Evolutionary conservation across 2,113 vertebrate genomes (phyloP), one percentile per base, ranked within the genome.

Genomic region (Mesocricetus auratus): DNA sequence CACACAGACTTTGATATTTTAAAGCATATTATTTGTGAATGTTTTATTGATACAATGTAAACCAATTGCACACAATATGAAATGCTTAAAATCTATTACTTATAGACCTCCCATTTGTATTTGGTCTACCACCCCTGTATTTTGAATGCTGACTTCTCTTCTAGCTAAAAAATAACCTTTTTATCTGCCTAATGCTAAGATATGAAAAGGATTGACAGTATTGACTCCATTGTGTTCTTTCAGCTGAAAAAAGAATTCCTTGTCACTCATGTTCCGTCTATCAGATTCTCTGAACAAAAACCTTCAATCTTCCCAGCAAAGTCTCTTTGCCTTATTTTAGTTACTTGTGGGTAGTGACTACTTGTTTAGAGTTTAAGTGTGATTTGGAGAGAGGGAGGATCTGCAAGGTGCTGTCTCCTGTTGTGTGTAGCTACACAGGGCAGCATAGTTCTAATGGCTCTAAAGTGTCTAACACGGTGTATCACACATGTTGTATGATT

Each of bases 131-230:
- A 62, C 87, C 22, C 47, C 8, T 94, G 9, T 50, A 68, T 90
- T 96, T 94, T 91, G 89, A 95, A 64, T 86, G 68, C n/a, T 93
- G 62, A 56, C 45, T 93, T 96, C 94, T 83, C 47, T 95, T 16
- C 78, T 68, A 39, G 11, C 73, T 42, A n/a, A 56, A 71, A 36
- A 69, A 50, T 86, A 86, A 68, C 85, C 31, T 95, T 64, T 81
- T 62, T 53, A 45, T 83, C 66, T 94, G 26, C 74, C 47, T 83
- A 50, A 47, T 86, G 87, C 53, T 73, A 69, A 91, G 36, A 95
- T 90, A 86, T 86, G 81, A 8, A 91, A 89, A 78, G 86, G 45
- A 62, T 26, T 91, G 89, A 58, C 91, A 86, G 36, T 26, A 89
- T 78, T 94, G 33, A 77, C 17, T 86, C 83, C 0, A 68, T 56